Evolutionary conservation across 2,113 vertebrate genomes (phyloP), one percentile per base, ranked within the genome.

Genomic region (Mirza zaza): DNA sequence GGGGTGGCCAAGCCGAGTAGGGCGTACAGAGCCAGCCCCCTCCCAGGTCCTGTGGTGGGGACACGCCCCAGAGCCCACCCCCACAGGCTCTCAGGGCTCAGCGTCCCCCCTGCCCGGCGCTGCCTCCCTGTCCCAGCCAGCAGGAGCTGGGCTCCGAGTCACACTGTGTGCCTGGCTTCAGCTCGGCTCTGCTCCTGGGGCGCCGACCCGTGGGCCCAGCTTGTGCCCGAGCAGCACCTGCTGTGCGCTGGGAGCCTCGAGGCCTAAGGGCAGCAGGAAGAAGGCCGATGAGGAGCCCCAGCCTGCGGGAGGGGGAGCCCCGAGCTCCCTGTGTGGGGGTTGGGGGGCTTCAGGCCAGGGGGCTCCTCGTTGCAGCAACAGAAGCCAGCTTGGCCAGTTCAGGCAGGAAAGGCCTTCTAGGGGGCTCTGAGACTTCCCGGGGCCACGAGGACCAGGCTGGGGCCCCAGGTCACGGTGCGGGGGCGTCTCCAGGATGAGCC

Each of bases 121-220:
- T 48, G 63, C 34, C 63, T n/a, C 14, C 21, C 25, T 0, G 5
- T 0, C 32, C 34, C 32, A 2, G 3, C 0, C 57, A 5, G 4
- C 48, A 75, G 57, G 17, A 6, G 48, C 73, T 18, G 25, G 68
- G n/a, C 77, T 68, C 57, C 18, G 12, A 5, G 25, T 29, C 68
- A 11, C 21, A 0, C 6, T 1, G 1, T 13, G 15, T 8, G 7
- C 48, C 27, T 0, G 2, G 42, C 18, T 34, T 11, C 79, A 4
- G 6, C 48, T 18, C 32, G 12, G 70, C 81, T 85, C 84, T 79
- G 45, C 25, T 34, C 71, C 67, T 21, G 2, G n/a, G 23, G 70
- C 13, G 0, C n/a, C 6, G 20, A 32, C 13, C 9, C 21, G 29
- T 17, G 27, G 34, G 14, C 3, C 50, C 10, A 10, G 2, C 9